Conservation (phyloP, 2,113 vertebrate genomes). For the Callithrix jacchus region DNA sequence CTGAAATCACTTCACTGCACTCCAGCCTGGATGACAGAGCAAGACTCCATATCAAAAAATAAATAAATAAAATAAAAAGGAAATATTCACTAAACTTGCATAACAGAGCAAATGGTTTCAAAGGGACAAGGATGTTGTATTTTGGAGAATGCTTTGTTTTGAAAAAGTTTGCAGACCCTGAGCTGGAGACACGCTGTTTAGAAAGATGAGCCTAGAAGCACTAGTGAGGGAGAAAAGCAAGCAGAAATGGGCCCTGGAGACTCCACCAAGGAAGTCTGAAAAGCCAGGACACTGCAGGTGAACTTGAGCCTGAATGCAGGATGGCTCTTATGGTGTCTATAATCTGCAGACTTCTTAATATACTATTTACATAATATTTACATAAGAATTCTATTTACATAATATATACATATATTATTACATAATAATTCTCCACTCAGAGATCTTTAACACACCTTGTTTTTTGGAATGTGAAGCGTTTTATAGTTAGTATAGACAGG, state of each 20-base stretch:
- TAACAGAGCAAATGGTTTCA: neutral
- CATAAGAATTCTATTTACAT: too few relatives aligned
- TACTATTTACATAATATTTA: neutral
- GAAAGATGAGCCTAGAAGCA: neutral
- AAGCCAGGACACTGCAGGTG: neutral
- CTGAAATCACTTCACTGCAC: too few relatives aligned
- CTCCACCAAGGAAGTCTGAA: neutral
- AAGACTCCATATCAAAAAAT: too few relatives aligned
- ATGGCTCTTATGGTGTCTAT: neutral
- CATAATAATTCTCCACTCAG: neutral
- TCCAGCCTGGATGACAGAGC: too few relatives aligned
- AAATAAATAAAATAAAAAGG: neutral
- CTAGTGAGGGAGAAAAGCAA: neutral
- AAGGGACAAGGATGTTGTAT: neutral
- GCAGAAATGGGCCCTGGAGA: neutral
- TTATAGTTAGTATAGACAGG: conserved; percentile 38
- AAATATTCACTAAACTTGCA: neutral
- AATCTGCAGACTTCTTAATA: neutral
- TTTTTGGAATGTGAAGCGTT: conserved; percentile 58
- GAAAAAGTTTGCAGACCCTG: neutral
- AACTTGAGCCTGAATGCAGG: neutral
- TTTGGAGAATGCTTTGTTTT: neutral
- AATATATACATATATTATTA: too few relatives aligned
- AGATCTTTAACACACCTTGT: neutral
- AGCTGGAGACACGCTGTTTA: neutral